Evolutionary conservation across 2,888 invertebrate genomes (phyloP).

Genomic region (Abrostola tripartita): DNA sequence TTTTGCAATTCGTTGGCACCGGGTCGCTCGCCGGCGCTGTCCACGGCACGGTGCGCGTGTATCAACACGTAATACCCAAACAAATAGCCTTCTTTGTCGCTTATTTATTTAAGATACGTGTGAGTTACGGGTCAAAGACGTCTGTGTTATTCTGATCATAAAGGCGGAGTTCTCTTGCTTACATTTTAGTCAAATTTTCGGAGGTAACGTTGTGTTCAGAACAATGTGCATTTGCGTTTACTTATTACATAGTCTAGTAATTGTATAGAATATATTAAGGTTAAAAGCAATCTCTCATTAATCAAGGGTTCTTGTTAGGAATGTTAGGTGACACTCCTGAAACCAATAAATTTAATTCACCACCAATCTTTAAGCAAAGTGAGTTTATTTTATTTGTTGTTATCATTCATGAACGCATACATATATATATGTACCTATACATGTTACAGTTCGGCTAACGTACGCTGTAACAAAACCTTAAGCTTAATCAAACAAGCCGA

Average conservation of each 20-base stretch:
- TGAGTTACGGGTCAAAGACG: conserved; percentile 77
- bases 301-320: no score
- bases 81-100: conserved; percentile 80
- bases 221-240: no score
- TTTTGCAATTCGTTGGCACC: conserved; percentile 50
- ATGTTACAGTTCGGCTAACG: conserved; percentile 27
- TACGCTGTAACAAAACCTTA: conserved; percentile 44
- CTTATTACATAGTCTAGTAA: no score
- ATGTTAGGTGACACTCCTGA: no score
- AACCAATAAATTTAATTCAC: no score
- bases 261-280: no score
- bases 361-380: no score
- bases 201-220: no score
- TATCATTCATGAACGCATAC: conserved; percentile 32
- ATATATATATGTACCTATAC: conserved; percentile 43
- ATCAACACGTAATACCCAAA: conserved; percentile 84
- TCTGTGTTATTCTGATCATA: conserved; percentile 61
- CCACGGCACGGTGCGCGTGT: conserved; percentile 62
- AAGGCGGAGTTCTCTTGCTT: no score
- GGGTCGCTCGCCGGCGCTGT: conserved; percentile 54
- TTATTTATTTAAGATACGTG: conserved; percentile 78
- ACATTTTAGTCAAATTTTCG: no score
- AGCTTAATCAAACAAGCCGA: conserved; percentile 34
- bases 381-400: no score
- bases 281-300: no score